Base-by-base conservation (phyloP, 2,113 vertebrate genomes). In the Pipra filicauda region DNA sequence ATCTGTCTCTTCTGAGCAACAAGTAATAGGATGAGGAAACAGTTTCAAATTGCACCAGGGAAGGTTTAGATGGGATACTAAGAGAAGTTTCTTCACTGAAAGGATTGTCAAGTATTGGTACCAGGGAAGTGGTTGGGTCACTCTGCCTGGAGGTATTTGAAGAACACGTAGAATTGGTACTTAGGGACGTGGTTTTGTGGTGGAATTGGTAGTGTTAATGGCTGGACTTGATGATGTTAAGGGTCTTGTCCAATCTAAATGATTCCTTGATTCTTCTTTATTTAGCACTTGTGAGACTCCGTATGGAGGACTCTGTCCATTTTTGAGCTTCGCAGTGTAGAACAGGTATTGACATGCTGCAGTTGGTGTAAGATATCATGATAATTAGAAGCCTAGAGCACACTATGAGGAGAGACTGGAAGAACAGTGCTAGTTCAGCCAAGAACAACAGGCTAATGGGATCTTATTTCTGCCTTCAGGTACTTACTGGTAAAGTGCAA, bases 351-450 rank as follows among this genome's bases (percentile, higher is more conserved):
- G 43, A 21, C 8, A 35, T 75, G 35, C 28, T 74, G 19, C 59
- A 70, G 41, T 28, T 16, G 23, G 17, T 49, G 9, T 49, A 37
- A n/a, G 59, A 62, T 80, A 51, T 14, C 22, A 89, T n/a, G 70
- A 24, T 9, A 27, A 51, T 59, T 31, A 85, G 58, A 87, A 93
- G n/a, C n/a, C 24, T 84, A 44, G n/a, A 67, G 24, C 6, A 24
- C 7, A 19, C 9, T 23, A 43, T 0, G 0, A 51, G 8, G 33
- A 64, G 39, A 71, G 8, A 14, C 18, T 72, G 44, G 7, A 75
- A 7, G 5, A 51, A 44, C 8, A 71, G 21, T 49, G 12, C 9
- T 91, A 86, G 12, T 41, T 74, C 80, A 66, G 17, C 22, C n/a
- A 76, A 65, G 51, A 94, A 67, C 39, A 87, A 51, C 44, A 52